A percentile compares a stretch with the other conserved stretches of the same genome.
Evolutionary conservation across 2,797 vertebrate species (phyloP).

Genomic region (Nyctalus aviator): DNA sequence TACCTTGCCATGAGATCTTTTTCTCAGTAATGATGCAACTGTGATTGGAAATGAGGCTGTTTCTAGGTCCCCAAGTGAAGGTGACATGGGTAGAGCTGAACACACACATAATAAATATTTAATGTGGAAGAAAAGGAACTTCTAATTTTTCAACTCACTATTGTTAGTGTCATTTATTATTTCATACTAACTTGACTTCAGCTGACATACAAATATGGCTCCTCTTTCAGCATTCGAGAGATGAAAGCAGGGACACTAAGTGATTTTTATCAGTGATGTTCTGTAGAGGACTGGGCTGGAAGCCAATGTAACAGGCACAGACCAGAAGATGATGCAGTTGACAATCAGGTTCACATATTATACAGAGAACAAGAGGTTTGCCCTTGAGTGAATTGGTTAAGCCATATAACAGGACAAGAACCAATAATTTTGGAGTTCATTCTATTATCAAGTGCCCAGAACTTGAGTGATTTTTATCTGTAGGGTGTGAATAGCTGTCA

Average conservation of each 20-base stretch:
- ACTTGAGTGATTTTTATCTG: slow-evolving; percentile 52
- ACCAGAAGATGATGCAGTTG: not conserved
- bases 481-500: slow-evolving; percentile 42
- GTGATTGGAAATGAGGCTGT: not conserved
- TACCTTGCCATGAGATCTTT: not conserved
- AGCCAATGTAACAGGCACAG: not conserved
- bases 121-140: slow-evolving; percentile 1
- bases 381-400: slow-evolving; percentile 54
- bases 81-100: not conserved
- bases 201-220: slow-evolving; percentile 10
- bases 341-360: slow-evolving; percentile 8
- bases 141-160: not conserved
- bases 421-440: slow-evolving; percentile 51
- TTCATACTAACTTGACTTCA: not conserved
- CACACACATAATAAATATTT: not conserved
- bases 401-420: not conserved
- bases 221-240: not conserved
- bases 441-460: slow-evolving; percentile 31
- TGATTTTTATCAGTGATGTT: slow-evolving; percentile 42
- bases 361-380: slow-evolving; percentile 47
- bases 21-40: not conserved
- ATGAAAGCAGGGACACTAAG: not conserved
- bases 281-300: not conserved
- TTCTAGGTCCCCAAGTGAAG: not conserved
- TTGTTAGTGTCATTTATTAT: slow-evolving; percentile 25